These are phyloP conservation scores for Drosophila neotestacea DNA, from an alignment of 2,888 invertebrate genomes.

Conservation along the genomic window DNA sequence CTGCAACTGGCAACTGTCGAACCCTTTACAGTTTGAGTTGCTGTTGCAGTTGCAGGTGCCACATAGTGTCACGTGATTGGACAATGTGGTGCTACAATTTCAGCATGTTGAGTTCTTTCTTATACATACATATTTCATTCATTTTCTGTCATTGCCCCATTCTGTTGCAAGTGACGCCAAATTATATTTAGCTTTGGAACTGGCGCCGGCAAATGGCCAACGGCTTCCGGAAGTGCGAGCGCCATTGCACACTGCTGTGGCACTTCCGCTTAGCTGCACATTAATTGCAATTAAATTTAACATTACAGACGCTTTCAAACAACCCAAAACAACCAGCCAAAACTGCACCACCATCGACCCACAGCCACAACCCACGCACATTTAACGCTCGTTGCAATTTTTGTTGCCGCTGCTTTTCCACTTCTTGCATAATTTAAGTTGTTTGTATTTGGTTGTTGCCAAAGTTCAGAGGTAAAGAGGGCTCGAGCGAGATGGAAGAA, in stretches of 20 bases:
- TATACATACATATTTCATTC: conserved; percentile 1
- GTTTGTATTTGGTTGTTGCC: conserved; percentile 48
- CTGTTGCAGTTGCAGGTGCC: conserved; percentile 15
- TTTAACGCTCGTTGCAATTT: conserved; percentile 65
- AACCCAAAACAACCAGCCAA: not conserved
- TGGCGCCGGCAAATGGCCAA: conserved; percentile 15
- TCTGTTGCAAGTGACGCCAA: conserved; percentile 33
- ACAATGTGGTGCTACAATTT: conserved; percentile 19
- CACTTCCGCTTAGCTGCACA: conserved; percentile 73
- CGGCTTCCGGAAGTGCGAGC: conserved; percentile 59
- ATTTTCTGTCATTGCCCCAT: not conserved
- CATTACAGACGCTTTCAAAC: conserved; percentile 51
- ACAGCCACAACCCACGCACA: conserved; percentile 26
- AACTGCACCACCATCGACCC: not conserved
- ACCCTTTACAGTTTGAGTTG: not conserved
- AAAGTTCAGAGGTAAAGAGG: not conserved
- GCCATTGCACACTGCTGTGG: conserved; percentile 48
- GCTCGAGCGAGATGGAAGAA: not conserved
- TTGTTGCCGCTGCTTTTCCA: conserved; percentile 58
- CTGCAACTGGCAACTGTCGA: conserved; percentile 13
- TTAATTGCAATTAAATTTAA: conserved; percentile 79
- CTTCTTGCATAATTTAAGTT: conserved; percentile 71
- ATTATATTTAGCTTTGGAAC: conserved; percentile 46
- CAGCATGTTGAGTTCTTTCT: conserved; percentile 1
- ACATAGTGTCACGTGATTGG: conserved; percentile 20